Conservation (phyloP, 2,113 vertebrate species). For the Sardina pilchardus region DNA sequence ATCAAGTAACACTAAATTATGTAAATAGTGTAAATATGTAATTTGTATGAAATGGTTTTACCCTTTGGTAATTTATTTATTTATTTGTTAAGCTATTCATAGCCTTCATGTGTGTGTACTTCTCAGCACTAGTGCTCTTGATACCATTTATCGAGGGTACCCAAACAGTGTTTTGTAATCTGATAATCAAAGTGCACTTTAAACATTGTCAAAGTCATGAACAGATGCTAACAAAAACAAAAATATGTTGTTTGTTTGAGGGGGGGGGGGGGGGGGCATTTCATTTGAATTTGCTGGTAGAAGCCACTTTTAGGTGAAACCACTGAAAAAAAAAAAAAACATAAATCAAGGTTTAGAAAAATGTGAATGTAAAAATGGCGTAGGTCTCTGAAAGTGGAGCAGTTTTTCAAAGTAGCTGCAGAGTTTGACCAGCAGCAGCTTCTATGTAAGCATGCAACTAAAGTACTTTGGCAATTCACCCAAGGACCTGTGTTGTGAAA, state of each 20-base stretch:
- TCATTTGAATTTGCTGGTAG: too few relatives aligned
- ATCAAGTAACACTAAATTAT: not conserved
- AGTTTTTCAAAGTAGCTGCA: not conserved
- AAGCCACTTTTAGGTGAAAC: not conserved
- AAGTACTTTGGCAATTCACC: not conserved
- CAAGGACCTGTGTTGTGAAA: not conserved
- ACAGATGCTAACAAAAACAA: slow-evolving; percentile 1
- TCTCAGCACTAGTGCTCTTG: not conserved
- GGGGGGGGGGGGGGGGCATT: not conserved
- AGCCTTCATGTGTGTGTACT: not conserved
- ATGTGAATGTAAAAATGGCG: not conserved
- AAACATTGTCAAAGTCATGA: not conserved
- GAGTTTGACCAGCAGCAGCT: slow-evolving; percentile 3
- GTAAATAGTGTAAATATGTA: slow-evolving; percentile 6
- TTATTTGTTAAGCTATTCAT: slow-evolving; percentile 3
- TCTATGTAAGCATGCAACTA: not conserved
- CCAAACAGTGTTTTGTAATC: not conserved
- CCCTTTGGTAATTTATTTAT: slow-evolving; percentile 9
- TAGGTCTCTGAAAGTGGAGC: not conserved
- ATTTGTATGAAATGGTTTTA: not conserved
- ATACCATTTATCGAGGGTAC: not conserved
- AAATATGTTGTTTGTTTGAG: not conserved
- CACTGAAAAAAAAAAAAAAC: not conserved
- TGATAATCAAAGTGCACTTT: slow-evolving; percentile 17
- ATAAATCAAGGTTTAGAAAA: not conserved